Evolutionary conservation across 2,888 invertebrate species (phyloP), one percentile per base, ranked within the genome.

Genomic region (Cacoxenus indagator): DNA sequence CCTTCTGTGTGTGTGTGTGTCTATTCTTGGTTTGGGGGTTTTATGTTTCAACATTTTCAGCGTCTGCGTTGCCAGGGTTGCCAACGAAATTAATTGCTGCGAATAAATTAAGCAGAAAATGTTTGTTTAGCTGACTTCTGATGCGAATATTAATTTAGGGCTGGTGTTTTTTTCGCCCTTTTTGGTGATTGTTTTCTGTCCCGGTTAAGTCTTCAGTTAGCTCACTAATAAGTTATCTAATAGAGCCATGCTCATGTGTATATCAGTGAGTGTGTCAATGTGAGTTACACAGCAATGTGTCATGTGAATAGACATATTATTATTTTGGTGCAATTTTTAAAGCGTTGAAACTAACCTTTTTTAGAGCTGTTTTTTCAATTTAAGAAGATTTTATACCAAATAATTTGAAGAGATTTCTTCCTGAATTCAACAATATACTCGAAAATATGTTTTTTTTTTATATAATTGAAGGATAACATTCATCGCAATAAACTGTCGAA

Each of bases 91-190:
- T 82, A 79, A 79, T 79, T 79, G 78, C 78, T 79, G 74, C 78
- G 82, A 79, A 79, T 79, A 82, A 79, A 79, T 79, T 79, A 79
- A 76, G 78, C 82, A 81, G 81, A 79, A 79, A 79, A 79, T 79
- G 78, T 82, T 78, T 80, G 76, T 76, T 73, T 68, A 75, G 76
- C 76, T 78, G 80, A 80, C 78, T 82, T 78, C 76, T 82, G 82
- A 82, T 75, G 80, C 80, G 78, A 76, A 78, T 78, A 78, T 78
- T 82, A 82, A 78, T 78, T 78, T 82, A 68, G 72, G 73, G 61
- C 62, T 69, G 67, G 62, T 64, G 64, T 45, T 72, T 48, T n/a
- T 45, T 45, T 62, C 22, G 31, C 9, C 22, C 9, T 55, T 37
- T 57, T 29, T 57, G 55, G n/a, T 37, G 55, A 19, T 29, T 59